These are phyloP conservation scores for Cygnus atratus DNA, from an alignment of 2,113 vertebrate genomes.

Conservation along the genomic window DNA sequence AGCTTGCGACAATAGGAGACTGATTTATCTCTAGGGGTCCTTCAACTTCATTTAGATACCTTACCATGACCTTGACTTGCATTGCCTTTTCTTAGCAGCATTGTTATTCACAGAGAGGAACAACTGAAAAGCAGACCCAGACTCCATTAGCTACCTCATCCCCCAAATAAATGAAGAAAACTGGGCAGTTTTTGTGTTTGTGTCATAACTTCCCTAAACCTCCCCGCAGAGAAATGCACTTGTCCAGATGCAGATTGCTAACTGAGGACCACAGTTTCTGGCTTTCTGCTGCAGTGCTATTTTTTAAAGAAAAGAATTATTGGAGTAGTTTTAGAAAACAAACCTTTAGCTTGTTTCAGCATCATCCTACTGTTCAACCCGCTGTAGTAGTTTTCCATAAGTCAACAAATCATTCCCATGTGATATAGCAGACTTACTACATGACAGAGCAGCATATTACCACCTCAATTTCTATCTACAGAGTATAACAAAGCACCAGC, in stretches of 20 bases:
- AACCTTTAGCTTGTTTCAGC: neutral
- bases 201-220: neutral
- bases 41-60: neutral
- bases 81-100: neutral
- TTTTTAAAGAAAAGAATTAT: neutral
- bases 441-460: neutral
- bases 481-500: neutral
- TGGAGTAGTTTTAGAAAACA: neutral
- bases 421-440: neutral
- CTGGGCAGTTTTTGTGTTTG: neutral
- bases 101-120: neutral
- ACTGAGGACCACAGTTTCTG: neutral
- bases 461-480: neutral
- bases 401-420: slow-evolving; percentile 36
- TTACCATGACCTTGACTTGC: neutral
- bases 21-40: neutral
- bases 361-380: neutral
- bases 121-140: neutral
- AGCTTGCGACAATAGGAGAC: neutral
- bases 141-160: neutral
- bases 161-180: neutral
- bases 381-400: neutral
- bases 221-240: neutral
- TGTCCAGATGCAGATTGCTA: neutral
- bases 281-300: neutral